Base-by-base conservation (phyloP, 2,797 vertebrate species). In the Enteromius anoplus region DNA sequence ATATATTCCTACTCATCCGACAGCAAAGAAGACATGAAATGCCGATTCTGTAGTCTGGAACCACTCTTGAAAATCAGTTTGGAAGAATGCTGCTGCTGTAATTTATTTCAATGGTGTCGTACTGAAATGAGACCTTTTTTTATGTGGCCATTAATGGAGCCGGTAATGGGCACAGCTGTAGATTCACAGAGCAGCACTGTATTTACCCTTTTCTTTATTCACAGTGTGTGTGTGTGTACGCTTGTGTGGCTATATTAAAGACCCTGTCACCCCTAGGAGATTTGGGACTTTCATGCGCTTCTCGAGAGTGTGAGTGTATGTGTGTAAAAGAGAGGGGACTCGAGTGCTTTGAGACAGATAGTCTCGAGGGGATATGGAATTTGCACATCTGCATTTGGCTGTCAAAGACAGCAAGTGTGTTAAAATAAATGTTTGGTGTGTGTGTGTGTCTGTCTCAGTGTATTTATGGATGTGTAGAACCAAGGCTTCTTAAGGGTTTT, bases 121-220 rank as follows among this genome's bases (percentile, higher is more conserved):
- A 80, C 75, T 89, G 86, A 91, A 92, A 94, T 91, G 86, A 91
- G 89, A 90, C 88, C 85, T 72, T 91, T 86, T 64, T 94, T 93
- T 93, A 93, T 89, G 82, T 87, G 87, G 83, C 90, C 85, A 91
- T 93, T 91, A 92, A 88, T 90, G 70, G 58, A 78, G 76, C 77
- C 45, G 51, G 80, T 85, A 83, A 86, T 86, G 80, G 85, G 72
- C 49, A 77, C 87, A 86, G 85, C 84, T 86, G 79, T 71, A 78
- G 75, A 75, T 76, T 51, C 75, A 72, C 78, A 64, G 72, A 64
- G 40, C 58, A 55, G 42, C 79, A 72, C 68, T 72, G 75, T 51
- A 72, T 86, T 78, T 68, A 11, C 70, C 73, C 45, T 42, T 69
- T 65, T 64, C 72, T 84, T 78, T 60, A 47, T 65, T 80, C 69